Percentiles rank a stretch among this genome's conserved stretches.
These are phyloP conservation scores for Danio aesculapii DNA, from an alignment of 2,797 vertebrate species.

Conservation along the genomic window DNA sequence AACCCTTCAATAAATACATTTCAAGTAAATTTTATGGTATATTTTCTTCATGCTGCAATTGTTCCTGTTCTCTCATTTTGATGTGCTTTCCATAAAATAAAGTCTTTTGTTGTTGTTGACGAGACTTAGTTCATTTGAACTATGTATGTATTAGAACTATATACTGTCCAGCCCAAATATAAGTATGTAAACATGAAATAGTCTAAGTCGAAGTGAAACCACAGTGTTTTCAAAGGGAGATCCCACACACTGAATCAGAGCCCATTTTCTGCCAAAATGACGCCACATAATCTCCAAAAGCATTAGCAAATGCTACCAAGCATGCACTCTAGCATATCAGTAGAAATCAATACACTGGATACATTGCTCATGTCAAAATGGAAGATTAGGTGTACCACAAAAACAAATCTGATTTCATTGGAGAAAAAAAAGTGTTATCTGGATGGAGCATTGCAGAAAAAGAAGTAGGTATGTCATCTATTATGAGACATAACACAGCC, in stretches of 20 bases:
- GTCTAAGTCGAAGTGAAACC: constrained; percentile 60
- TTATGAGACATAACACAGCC: constrained; percentile 27
- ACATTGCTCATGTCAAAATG: background rate
- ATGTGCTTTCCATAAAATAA: too few relatives aligned
- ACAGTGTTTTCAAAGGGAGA: constrained; percentile 73
- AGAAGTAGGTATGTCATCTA: constrained; percentile 46
- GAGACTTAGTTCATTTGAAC: too few relatives aligned
- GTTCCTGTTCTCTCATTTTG: too few relatives aligned
- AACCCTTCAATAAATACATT: too few relatives aligned
- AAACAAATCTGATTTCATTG: background rate
- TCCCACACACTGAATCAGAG: constrained; percentile 73
- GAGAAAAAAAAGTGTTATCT: background rate
- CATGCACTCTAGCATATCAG: constrained; percentile 63
- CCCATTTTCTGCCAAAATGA: constrained; percentile 75
- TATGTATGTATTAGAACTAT: too few relatives aligned
- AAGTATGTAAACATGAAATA: too few relatives aligned
- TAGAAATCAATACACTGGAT: constrained; percentile 29
- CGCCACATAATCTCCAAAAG: constrained; percentile 73
- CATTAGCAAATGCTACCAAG: constrained; percentile 70
- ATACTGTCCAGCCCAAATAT: too few relatives aligned
- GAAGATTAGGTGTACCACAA: background rate
- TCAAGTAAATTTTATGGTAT: too few relatives aligned
- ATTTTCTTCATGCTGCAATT: too few relatives aligned
- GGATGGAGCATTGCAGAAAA: background rate
- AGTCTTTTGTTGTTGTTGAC: too few relatives aligned